Base-by-base conservation (phyloP, 2,113 vertebrate genomes). In the Petaurus breviceps region DNA sequence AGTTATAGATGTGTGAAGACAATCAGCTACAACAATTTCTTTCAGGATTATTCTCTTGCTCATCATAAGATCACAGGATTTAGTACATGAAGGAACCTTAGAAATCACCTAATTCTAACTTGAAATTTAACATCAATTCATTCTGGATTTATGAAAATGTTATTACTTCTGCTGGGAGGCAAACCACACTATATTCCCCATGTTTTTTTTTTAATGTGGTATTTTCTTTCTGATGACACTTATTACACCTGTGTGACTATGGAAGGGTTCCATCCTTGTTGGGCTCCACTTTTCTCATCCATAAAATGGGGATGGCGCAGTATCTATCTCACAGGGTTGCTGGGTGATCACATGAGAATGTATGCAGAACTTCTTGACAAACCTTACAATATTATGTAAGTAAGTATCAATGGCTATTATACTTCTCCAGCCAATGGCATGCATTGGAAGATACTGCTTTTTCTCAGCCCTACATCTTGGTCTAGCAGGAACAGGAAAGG, bases 401-500 rank as follows among this genome's bases (percentile, higher is more conserved):
- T 84, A 43, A 23, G 2, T 84, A 16, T 84, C 68, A 43, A 43
- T 37, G 16, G 37, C n/a, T 84, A 43, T 9, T 43, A 22, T 43
- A 2, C 7, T 84, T 84, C 19, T 19, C 6, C 43, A 8, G 68
- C 19, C n/a, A 84, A 84, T 23, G n/a, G 68, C n/a, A 84, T 8
- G n/a, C n/a, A 43, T 43, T 84, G 43, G 68, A 84, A 43, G 26
- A 84, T 84, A 43, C 19, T 22, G n/a, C 37, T 84, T 84, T 84
- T 84, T 84, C 68, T 84, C 16, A 23, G 19, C 49, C 90, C 84
- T 97, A 97, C 8, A 93, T 91, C 77, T 96, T 84, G 91, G 49
- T 94, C 8, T 51, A 57, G 12, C 52, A 52, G 22, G 95, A 43
- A 22, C 19, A 96, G 96, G 95, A 97, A 95, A 94, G 95, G 96